Evolutionary conservation across 2,113 vertebrate species (phyloP).

Genomic region (Accipiter cooperii): DNA sequence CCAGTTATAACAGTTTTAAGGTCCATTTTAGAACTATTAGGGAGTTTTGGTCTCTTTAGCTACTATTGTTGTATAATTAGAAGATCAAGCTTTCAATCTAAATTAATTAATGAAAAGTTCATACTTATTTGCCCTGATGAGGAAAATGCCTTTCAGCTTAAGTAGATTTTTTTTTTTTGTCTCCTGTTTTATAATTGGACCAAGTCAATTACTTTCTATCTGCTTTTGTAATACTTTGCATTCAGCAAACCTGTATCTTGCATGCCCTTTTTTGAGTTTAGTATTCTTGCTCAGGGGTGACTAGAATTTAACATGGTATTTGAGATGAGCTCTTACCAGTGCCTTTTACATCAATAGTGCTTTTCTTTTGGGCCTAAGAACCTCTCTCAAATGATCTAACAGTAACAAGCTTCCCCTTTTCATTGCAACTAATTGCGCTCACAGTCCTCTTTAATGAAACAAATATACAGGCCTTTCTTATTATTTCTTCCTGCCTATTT

Average conservation of each 20-base stretch:
- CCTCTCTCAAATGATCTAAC: background rate
- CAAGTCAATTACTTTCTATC: background rate
- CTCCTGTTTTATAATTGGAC: background rate
- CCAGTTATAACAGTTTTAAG: background rate
- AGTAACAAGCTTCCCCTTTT: background rate
- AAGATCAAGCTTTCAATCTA: background rate
- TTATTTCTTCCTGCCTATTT: background rate
- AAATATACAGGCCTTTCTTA: background rate
- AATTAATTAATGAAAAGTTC: background rate
- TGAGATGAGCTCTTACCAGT: background rate
- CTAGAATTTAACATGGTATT: background rate
- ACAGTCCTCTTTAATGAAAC: background rate
- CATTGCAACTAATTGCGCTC: background rate
- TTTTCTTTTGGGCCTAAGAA: background rate
- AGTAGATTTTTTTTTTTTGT: background rate
- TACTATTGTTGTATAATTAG: background rate
- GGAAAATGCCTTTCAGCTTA: background rate
- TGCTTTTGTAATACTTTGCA: background rate
- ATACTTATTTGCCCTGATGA: background rate
- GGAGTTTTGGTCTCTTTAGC: background rate
- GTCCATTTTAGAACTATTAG: background rate
- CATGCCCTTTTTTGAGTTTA: background rate
- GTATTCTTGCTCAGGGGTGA: background rate
- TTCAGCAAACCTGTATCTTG: background rate
- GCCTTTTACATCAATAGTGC: background rate